These are phyloP conservation scores for Caenorhabditis panamensis DNA, from an alignment of 2,888 invertebrate species.

Conservation along the genomic window DNA sequence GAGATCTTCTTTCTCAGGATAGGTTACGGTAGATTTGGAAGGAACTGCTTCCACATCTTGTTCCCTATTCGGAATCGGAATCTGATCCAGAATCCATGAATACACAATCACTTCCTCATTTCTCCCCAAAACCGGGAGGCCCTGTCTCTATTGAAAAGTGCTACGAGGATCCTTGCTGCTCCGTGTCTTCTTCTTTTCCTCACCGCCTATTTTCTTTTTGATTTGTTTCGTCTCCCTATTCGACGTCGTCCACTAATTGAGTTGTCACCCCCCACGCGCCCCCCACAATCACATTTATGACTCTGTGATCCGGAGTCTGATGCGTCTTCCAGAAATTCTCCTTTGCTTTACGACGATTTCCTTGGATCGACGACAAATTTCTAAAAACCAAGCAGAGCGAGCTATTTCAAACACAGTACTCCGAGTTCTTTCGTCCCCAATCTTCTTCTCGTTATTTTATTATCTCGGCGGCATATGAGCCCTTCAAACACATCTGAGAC, in stretches of 20 bases:
- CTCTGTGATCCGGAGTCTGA: slow-evolving; percentile 11
- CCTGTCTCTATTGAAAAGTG: not conserved
- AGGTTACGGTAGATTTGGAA: too few species aligned
- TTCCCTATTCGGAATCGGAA: too few species aligned
- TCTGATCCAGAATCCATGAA: too few species aligned
- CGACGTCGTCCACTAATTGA: slow-evolving; percentile 26
- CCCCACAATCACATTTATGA: slow-evolving; percentile 33
- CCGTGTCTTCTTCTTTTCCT: slow-evolving; percentile 15
- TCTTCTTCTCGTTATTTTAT: slow-evolving; percentile 6
- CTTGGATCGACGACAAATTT: slow-evolving; percentile 18
- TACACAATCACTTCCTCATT: not conserved
- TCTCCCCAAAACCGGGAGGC: too few species aligned
- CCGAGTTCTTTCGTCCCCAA: not conserved
- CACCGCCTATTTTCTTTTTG: slow-evolving; percentile 22
- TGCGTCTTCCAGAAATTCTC: slow-evolving; percentile 17
- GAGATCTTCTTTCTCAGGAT: too few species aligned
- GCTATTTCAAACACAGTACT: slow-evolving; percentile 1
- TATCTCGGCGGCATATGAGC: slow-evolving; percentile 20
- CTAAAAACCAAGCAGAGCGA: not conserved
- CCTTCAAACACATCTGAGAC: slow-evolving; percentile 44
- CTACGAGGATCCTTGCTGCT: slow-evolving; percentile 3
- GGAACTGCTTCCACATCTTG: too few species aligned
- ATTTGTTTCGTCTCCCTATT: slow-evolving; percentile 32
- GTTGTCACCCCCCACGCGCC: slow-evolving; percentile 18
- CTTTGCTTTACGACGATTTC: too few species aligned